A percentile compares a stretch with the other conserved stretches of the same genome.
Evolutionary conservation across 2,113 vertebrate species (phyloP).

Genomic region (Aplodontia rufa): DNA sequence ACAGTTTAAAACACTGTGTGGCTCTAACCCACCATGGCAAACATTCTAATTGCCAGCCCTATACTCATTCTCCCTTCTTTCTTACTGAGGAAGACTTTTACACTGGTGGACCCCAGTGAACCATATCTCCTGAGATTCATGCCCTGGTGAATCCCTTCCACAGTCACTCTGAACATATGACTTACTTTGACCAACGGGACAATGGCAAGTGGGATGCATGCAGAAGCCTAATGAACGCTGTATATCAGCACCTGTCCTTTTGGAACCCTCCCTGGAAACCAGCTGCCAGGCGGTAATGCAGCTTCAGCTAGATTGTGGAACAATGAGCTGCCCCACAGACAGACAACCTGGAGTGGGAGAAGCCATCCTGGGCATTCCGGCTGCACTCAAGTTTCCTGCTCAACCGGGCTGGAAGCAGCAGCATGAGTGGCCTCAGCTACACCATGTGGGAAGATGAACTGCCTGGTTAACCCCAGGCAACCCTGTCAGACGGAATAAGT

Average conservation of each 20-base stretch:
- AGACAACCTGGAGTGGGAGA: background rate
- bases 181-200: background rate
- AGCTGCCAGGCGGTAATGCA: background rate
- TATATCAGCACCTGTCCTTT: background rate
- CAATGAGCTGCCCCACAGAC: background rate
- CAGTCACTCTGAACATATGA: background rate
- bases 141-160: background rate
- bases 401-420: no score
- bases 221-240: background rate
- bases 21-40: background rate
- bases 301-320: background rate
- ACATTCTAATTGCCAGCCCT: background rate
- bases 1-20: background rate
- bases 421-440: background rate
- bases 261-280: background rate
- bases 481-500: background rate
- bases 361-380: background rate
- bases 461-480: background rate
- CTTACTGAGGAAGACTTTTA: no score
- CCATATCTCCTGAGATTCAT: background rate
- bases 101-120: background rate
- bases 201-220: background rate
- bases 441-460: background rate
- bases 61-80: background rate
- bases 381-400: background rate